Conservation (phyloP, 1,140 invertebrate genomes). For the Papilio helenus region DNA sequence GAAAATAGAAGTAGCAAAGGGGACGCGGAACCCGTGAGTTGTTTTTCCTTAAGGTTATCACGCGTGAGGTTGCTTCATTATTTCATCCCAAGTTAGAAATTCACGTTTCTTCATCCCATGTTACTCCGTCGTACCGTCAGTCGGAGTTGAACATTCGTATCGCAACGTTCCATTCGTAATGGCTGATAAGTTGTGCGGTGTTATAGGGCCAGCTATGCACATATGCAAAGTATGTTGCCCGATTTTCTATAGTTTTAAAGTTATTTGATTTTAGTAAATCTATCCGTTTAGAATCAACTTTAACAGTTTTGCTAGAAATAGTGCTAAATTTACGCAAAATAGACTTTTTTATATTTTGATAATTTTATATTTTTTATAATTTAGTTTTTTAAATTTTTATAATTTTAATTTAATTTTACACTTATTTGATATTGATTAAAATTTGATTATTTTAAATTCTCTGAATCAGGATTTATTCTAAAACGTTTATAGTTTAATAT, state of each 20-base stretch:
- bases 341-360: no score
- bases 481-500: no score
- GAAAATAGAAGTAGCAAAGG: slow-evolving; percentile 50
- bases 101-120: neutral
- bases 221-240: neutral
- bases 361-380: no score
- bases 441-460: no score
- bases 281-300: no score
- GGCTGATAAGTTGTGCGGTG: neutral
- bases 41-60: neutral
- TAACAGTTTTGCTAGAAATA: neutral
- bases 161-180: neutral
- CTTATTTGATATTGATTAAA: no score
- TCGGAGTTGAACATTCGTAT: neutral
- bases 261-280: no score
- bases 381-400: no score
- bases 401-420: no score
- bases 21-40: slow-evolving; percentile 48
- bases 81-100: neutral
- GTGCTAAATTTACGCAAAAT: no score
- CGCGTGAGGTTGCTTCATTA: neutral
- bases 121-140: neutral
- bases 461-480: no score
- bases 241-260: no score
- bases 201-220: neutral